Evolutionary conservation across 2,113 vertebrate species (phyloP), one percentile per base, ranked within the genome.

Genomic region (Scomber colias): DNA sequence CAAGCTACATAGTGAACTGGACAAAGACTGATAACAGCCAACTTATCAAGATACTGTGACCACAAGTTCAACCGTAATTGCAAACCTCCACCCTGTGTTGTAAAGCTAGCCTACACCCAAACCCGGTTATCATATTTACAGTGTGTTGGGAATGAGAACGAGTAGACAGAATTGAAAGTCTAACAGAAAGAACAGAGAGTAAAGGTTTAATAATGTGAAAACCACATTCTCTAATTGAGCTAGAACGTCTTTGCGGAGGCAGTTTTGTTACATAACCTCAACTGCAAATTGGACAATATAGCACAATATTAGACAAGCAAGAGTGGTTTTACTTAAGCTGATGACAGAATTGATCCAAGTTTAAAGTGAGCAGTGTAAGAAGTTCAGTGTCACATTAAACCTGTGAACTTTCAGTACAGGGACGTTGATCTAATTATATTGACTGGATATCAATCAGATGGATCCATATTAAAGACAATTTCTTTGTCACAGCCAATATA

Each of bases 31-130:
- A 83, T 84, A 87, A 82, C 56, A 50, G 53, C 40, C 59, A 60
- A 21, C 67, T 77, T 54, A 87, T 86, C 80, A 76, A 83, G 75
- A 84, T 63, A 27, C 16, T 65, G 15, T 17, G 31, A 86, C 82
- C 82, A 77, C 83, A 84, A 78, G 45, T 35, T 67, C 45, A 87
- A 87, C 85, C 54, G 85, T 19, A 54, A 59, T 3, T 70, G 44
- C 71, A 72, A 64, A 35, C 63, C 83, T 75, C 82, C 86, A 75
- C 79, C 86, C 82, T 63, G 40, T 30, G 24, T 4, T 55, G 13
- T 19, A 30, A 71, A n/a, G 51, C 54, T 59, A 55, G 51, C 45
- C 71, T 55, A 66, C 84, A 84, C 86, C 78, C 82, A 85, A 49
- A 63, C 44, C n/a, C 13, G 1, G 9, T 68, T 51, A 68, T 27